Conservation (phyloP, 2,113 vertebrate genomes). For the Zosterops pallidus region DNA sequence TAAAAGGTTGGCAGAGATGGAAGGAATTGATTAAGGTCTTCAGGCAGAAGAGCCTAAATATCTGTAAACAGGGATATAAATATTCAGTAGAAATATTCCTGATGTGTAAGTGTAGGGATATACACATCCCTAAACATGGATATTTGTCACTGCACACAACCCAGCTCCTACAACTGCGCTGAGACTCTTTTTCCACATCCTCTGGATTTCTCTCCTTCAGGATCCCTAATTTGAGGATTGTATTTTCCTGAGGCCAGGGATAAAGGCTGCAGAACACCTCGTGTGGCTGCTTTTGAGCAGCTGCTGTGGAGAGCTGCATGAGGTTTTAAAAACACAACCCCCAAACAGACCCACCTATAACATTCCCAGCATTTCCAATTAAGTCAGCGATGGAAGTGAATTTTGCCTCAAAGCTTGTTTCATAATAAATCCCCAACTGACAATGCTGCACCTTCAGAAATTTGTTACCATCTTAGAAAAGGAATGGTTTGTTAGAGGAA, state of each 20-base stretch:
- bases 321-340: background rate
- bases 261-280: background rate
- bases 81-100: background rate
- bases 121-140: background rate
- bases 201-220: background rate
- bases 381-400: slow-evolving; percentile 24
- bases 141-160: background rate
- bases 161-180: background rate
- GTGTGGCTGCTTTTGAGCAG: background rate
- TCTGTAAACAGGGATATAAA: background rate
- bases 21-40: background rate
- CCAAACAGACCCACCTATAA: background rate
- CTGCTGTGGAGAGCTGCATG: background rate
- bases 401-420: slow-evolving; percentile 26
- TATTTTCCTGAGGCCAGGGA: rapidly evolving
- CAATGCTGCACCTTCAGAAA: background rate
- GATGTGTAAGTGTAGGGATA: background rate
- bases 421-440: background rate
- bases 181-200: background rate
- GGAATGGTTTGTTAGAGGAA: background rate
- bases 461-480: background rate
- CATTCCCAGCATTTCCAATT: slow-evolving; percentile 34
- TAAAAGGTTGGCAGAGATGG: background rate
- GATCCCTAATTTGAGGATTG: background rate
- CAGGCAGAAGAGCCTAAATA: background rate